Evolutionary conservation across 2,797 vertebrate species (phyloP).

Genomic region (Distichodus sexfasciatus): DNA sequence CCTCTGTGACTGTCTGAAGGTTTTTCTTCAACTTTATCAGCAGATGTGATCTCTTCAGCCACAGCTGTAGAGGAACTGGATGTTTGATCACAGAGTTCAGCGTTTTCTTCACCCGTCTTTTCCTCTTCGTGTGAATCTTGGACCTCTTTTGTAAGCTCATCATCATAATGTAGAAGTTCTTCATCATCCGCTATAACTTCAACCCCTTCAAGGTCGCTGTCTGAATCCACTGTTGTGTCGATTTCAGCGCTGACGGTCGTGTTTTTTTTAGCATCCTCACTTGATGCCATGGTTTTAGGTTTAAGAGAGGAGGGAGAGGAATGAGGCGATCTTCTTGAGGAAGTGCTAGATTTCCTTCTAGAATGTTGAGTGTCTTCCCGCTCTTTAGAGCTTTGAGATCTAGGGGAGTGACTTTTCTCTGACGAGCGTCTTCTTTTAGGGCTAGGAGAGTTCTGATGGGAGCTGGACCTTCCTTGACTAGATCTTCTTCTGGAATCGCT

Average conservation of each 20-base stretch:
- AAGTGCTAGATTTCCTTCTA: slow-evolving; percentile 2
- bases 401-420: background rate
- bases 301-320: slow-evolving; percentile 16
- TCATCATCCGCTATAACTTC: slow-evolving; percentile 70
- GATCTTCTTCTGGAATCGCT: background rate
- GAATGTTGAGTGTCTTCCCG: slow-evolving; percentile 4
- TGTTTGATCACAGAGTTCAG: background rate
- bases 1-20: background rate
- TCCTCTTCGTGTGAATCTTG: background rate
- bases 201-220: slow-evolving; percentile 72
- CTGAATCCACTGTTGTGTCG: slow-evolving; percentile 28
- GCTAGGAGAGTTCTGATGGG: background rate
- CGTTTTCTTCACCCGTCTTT: background rate
- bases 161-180: slow-evolving; percentile 33
- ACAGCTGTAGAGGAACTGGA: background rate
- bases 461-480: slow-evolving; percentile 16
- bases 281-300: background rate
- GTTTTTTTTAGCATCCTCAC: background rate
- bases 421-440: background rate
- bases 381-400: slow-evolving; percentile 4
- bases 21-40: background rate
- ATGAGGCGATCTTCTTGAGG: background rate
- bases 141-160: slow-evolving; percentile 2
- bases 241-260: background rate
- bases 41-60: background rate